Conservation (phyloP, 2,888 invertebrate species). For the Branchellion lobata region DNA sequence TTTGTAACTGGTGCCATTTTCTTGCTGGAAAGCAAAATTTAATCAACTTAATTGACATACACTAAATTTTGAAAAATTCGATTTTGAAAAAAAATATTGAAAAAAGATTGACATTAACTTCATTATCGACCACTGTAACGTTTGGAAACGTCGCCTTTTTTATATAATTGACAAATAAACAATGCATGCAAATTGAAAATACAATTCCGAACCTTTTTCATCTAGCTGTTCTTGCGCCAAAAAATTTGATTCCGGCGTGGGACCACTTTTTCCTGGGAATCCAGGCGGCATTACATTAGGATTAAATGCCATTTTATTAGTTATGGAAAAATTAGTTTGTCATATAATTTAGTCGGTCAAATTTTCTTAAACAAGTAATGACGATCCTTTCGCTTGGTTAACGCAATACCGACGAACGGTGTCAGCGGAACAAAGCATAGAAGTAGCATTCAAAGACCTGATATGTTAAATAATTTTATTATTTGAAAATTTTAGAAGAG, state of each 20-base stretch:
- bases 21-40: conserved; percentile 56
- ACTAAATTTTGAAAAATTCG: background rate
- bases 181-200: background rate
- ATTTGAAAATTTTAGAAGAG: too few species aligned
- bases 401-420: too few species aligned
- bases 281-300: conserved; percentile 10
- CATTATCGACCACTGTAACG: background rate
- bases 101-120: background rate
- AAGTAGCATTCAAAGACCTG: too few species aligned
- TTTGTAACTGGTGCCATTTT: conserved; percentile 97
- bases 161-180: background rate
- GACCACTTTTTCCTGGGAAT: background rate
- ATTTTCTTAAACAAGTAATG: too few species aligned
- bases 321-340: too few species aligned
- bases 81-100: background rate
- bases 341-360: too few species aligned
- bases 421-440: too few species aligned
- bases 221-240: conserved; percentile 1
- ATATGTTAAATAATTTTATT: too few species aligned
- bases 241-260: background rate
- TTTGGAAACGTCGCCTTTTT: background rate
- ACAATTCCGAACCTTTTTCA: conserved; percentile 9
- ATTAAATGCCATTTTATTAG: conserved; percentile 7
- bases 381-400: too few species aligned
- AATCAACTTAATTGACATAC: background rate